A percentile compares a stretch with the other conserved stretches of the same genome.
These are phyloP conservation scores for Glossophaga mutica DNA, from an alignment of 2,797 vertebrate genomes.

Conservation along the genomic window DNA sequence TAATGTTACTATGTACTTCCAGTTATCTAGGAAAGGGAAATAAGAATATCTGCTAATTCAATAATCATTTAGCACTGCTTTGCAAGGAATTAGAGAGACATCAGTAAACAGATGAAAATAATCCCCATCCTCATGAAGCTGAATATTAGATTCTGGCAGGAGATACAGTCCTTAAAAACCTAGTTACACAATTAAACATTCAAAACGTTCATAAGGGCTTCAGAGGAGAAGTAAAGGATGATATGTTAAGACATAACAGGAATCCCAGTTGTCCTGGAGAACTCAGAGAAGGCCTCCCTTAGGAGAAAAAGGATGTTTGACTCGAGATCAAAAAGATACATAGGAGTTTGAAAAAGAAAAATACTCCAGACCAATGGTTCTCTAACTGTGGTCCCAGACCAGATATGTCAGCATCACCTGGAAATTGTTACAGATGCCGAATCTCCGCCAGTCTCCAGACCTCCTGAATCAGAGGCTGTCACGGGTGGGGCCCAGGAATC, in stretches of 20 bases:
- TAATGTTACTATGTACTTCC: not conserved
- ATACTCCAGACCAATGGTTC: not conserved
- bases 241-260: not conserved
- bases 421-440: not conserved
- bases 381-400: not conserved
- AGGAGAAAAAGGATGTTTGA: not conserved
- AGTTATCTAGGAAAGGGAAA: not conserved
- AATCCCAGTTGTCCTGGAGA: not conserved
- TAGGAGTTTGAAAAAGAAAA: not conserved
- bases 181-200: not conserved
- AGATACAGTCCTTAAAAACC: not conserved
- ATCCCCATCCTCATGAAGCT: not conserved
- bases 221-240: not conserved
- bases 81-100: not conserved
- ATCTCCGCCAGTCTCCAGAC: not conserved
- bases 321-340: not conserved
- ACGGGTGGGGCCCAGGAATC: not conserved
- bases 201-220: not conserved
- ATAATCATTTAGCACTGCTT: not conserved
- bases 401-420: not conserved
- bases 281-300: not conserved
- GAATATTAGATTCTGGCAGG: not conserved
- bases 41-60: not conserved
- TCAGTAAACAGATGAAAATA: not conserved
- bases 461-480: not conserved